Base-by-base conservation (phyloP, 1,140 invertebrate species). In the Drosophila guanche region DNA sequence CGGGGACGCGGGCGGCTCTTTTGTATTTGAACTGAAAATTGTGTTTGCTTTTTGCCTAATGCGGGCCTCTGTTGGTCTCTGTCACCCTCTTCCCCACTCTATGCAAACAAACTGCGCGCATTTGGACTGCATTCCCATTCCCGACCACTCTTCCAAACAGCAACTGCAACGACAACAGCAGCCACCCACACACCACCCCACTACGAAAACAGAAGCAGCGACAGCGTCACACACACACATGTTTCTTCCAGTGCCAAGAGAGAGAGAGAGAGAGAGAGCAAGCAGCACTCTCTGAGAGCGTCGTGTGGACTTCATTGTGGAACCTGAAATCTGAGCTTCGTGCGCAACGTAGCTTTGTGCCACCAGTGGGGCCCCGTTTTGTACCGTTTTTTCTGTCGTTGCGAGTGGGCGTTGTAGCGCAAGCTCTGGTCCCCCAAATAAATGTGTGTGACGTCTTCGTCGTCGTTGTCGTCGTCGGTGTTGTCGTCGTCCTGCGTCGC, bases 261-360 rank as follows among this genome's bases (percentile, higher is more conserved):
- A 14, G 5, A 33, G 23, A 10, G 45, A 50, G 0, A 41, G 42
- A 22, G 6, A 46, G 12, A n/a, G 42, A 22, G 6, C 41, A 8
- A n/a, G 41, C 16, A 45, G 20, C 29, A 45, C 37, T 42, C 27
- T 16, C 12, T 33, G 23, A 65, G 61, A 33, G 53, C 14, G 25
- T 5, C 33, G 22, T 75, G 73, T 85, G 81, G 81, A 77, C 47
- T 12, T 41, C 42, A 74, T 81, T 78, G 83, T 78, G 79, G 81
- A 88, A 59, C 56, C 40, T 78, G 66, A 81, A 86, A 88, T 88
- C 83, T 74, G 81, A 86, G 83, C 79, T 83, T 77, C 74, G 78
- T 80, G 79, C 77, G 79, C 78, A 61, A 53, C 40, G 53, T 62
- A 63, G 45, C 12, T 25, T 61, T 43, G 33, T 1, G 10, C 10